phyloP scores from a whole-genome alignment of 2,797 vertebrate species.

The Rhadinocentrus ornatus region DNA sequence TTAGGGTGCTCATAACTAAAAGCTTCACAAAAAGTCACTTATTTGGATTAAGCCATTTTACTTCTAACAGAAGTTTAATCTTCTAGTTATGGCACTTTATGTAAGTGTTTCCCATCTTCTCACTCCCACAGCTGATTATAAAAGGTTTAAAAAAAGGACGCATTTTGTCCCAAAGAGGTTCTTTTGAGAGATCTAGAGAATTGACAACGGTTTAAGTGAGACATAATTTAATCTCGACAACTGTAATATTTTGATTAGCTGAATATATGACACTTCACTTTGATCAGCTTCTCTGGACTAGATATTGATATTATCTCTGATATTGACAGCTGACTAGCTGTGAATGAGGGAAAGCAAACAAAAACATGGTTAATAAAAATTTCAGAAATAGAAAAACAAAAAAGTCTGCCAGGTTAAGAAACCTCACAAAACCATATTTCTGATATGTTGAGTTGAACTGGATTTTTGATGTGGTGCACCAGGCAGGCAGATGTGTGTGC shows the following conservation, averaged over 20 bases:
- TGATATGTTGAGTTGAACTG: slow-evolving; percentile 14
- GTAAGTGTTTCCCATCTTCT: neutral
- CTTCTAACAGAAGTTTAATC: neutral
- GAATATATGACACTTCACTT: slow-evolving; percentile 12
- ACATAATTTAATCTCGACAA: neutral
- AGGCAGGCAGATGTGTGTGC: neutral
- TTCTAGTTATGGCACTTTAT: neutral
- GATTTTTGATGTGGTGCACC: neutral
- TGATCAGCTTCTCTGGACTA: slow-evolving; percentile 11
- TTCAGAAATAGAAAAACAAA: neutral
- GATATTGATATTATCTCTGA: slow-evolving; percentile 10
- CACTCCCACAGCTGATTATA: neutral
- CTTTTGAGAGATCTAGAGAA: neutral
- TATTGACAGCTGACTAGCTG: slow-evolving; percentile 20
- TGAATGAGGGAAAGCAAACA: slow-evolving; percentile 11
- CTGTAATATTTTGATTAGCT: slow-evolving; percentile 17
- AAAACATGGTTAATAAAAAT: slow-evolving; percentile 9
- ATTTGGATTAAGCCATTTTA: neutral
- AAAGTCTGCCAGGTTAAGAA: slow-evolving; percentile 20
- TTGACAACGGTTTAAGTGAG: neutral
- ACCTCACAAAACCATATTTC: slow-evolving; percentile 2
- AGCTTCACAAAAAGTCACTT: neutral
- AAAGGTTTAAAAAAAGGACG: neutral
- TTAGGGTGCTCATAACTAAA: neutral
- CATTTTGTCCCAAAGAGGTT: too few species aligned